Percentiles rank a stretch among this genome's conserved stretches.
Evolutionary conservation across 1,140 invertebrate species (phyloP).

Genomic region (Cydia pomonella): DNA sequence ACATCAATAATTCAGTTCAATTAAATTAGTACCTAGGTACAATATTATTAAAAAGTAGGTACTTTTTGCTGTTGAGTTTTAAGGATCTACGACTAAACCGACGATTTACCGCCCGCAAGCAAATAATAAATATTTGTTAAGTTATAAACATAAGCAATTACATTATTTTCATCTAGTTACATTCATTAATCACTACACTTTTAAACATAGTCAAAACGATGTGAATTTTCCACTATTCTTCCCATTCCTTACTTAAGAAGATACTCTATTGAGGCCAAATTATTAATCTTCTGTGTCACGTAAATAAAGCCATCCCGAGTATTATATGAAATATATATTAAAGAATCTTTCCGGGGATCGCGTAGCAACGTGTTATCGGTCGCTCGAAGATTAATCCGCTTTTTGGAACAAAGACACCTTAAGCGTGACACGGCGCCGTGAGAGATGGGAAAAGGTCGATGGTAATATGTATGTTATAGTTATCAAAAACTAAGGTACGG

Average conservation of each 20-base stretch:
- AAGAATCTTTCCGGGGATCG: not conserved
- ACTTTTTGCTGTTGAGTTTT: too few species aligned
- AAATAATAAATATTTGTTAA: too few species aligned
- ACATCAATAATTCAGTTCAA: too few species aligned
- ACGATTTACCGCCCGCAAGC: too few species aligned
- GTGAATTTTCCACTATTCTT: not conserved
- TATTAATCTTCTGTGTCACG: slow-evolving; percentile 1
- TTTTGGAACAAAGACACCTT: slow-evolving; percentile 21
- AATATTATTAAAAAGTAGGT: too few species aligned
- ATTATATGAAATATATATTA: slow-evolving; percentile 18
- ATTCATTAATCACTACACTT: too few species aligned
- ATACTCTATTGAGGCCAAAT: not conserved
- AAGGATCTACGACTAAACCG: too few species aligned
- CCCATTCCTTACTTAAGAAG: not conserved
- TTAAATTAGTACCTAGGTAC: too few species aligned
- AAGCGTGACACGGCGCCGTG: not conserved
- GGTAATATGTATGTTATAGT: not conserved
- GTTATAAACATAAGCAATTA: too few species aligned
- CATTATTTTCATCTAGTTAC: too few species aligned
- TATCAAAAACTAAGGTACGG: too few species aligned
- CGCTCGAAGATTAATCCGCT: slow-evolving; percentile 16
- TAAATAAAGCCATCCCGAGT: not conserved
- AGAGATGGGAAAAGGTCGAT: slow-evolving; percentile 12
- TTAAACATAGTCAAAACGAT: not conserved
- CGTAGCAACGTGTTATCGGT: slow-evolving; percentile 18